Evolutionary conservation across 2,888 invertebrate genomes (phyloP), one percentile per base, ranked within the genome.

Genomic region (Pyrrhosoma nymphula): DNA sequence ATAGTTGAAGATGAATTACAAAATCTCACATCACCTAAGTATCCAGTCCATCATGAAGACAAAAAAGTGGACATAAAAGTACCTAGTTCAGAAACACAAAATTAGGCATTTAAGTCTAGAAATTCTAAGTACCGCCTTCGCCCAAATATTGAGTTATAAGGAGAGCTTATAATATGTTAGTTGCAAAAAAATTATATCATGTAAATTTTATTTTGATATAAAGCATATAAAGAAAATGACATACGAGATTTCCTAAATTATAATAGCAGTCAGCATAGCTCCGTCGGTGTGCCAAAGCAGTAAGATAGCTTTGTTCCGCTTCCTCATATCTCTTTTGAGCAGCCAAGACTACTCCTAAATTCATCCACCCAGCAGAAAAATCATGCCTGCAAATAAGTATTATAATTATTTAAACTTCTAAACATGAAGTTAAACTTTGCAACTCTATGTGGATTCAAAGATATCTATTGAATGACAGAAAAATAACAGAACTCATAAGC

Each of bases 361-460:
- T 99, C 99, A 99, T 99, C 99, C 99, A 99, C 0, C 99, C 99
- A 0, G 99, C 98, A 2, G 99, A 98, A 97, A 99, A 99, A 96
- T 98, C 98, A 63, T 98, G 97, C 96, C 99, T 98, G 96, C 95
- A 97, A 96, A 90, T 95, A 88, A 39, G n/a, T 39, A 26, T 96
- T 60, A 16, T 14, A 60, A 3, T 95, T 82, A 95, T n/a, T 23
- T 95, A 91, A 88, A 69, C n/a, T 39, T 89, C 20, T 26, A 63
- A 95, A 47, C 26, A 12, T 56, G 20, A 56, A 91, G 90, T 95
- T 56, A 89, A 60, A 95, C 56, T 35, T 4, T 10, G 16, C 20
- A 75, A 56, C 55, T 95, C 47, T 20, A 14, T 56, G 95, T 26
- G 12, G 39, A 55, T 95, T 95, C 16, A 10, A 26, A 63, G 56